A percentile compares a stretch with the other conserved stretches of the same genome.
Evolutionary conservation across 23 tunicate species (phyloP).

Genomic region (Styela plicata): DNA sequence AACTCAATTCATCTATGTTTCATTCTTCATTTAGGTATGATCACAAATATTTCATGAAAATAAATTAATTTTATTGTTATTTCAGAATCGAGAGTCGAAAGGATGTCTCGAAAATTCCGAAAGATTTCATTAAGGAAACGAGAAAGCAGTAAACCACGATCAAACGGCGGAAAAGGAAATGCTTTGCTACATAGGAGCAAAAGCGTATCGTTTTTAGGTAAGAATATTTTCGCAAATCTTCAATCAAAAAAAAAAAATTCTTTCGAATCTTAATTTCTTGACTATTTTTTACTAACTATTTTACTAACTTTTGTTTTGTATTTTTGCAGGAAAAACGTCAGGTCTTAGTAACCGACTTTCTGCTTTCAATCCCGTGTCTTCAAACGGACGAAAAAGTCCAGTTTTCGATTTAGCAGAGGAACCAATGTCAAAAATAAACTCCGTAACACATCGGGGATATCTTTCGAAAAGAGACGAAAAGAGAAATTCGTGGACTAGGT

Average conservation of each 20-base stretch:
- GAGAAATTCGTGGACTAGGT: not conserved
- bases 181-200: not conserved
- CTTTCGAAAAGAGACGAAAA: conserved; percentile 9
- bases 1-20: no score
- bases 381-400: not conserved
- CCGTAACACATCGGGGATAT: not conserved
- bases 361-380: not conserved
- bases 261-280: not conserved
- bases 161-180: not conserved
- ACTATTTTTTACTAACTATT: not conserved
- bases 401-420: not conserved
- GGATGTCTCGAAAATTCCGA: not conserved
- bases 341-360: not conserved
- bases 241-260: not conserved
- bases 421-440: not conserved
- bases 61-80: no score
- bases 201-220: conserved; percentile 24
- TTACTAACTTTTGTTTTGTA: no score
- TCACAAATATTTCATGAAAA: not conserved
- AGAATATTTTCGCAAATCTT: not conserved
- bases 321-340: not conserved
- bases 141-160: not conserved
- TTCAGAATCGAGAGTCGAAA: conserved; percentile 3
- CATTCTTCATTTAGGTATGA: not conserved
- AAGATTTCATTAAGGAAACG: conserved; percentile 24